phyloP scores from a whole-genome alignment of 2,888 invertebrate genomes.

The Cephus pygmeus region DNA sequence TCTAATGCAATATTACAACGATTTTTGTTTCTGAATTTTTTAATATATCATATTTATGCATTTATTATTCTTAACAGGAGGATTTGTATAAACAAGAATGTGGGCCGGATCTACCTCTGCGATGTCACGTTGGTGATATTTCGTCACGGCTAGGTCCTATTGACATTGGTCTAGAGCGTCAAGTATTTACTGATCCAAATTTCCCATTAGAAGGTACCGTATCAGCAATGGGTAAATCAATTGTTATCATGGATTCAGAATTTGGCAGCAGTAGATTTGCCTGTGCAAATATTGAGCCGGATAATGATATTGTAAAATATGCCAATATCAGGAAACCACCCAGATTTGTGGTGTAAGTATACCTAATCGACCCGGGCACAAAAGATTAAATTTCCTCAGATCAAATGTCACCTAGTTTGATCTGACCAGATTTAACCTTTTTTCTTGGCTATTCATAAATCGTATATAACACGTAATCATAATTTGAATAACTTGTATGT shows the following conservation, averaged over 20 bases:
- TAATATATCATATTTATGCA: background rate
- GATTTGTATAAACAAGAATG: slow-evolving; percentile 90
- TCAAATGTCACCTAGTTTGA: background rate
- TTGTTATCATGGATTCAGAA: slow-evolving; percentile 85
- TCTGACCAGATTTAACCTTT: too few relatives aligned
- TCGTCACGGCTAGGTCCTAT: slow-evolving; percentile 87
- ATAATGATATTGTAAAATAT: slow-evolving; percentile 90
- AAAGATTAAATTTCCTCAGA: background rate
- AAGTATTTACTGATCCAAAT: slow-evolving; percentile 86
- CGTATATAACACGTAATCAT: background rate
- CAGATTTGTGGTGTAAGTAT: slow-evolving; percentile 85
- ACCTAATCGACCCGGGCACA: background rate
- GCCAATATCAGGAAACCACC: slow-evolving; percentile 89
- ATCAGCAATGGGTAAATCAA: slow-evolving; percentile 84
- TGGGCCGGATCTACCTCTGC: slow-evolving; percentile 84
- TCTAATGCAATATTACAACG: slow-evolving; percentile 8
- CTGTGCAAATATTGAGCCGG: slow-evolving; percentile 92
- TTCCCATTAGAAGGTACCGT: slow-evolving; percentile 85
- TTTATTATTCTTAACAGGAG: slow-evolving; percentile 68
- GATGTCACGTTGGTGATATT: slow-evolving; percentile 93
- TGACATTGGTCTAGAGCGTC: slow-evolving; percentile 80
- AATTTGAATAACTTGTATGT: background rate
- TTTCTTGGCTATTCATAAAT: background rate
- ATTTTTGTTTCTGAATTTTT: background rate
- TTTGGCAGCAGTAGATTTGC: slow-evolving; percentile 79